These are phyloP conservation scores for Boloria selene DNA, from an alignment of 2,888 invertebrate species.

Conservation along the genomic window DNA sequence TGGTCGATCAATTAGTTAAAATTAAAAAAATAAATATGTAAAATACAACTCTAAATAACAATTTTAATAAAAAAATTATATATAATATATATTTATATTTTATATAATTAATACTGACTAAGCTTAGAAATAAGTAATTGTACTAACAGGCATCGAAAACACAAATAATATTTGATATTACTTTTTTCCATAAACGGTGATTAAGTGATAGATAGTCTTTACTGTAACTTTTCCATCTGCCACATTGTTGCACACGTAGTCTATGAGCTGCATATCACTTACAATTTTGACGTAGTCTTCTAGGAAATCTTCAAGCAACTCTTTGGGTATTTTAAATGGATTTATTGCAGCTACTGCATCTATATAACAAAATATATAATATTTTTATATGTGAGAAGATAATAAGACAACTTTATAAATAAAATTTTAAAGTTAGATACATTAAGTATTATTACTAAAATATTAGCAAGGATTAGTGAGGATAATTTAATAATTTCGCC, in stretches of 20 bases:
- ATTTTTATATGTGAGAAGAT: not conserved
- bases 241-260: constrained; percentile 60
- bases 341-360: constrained; percentile 83
- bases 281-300: constrained; percentile 78
- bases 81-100: too few species aligned
- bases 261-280: constrained; percentile 65
- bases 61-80: too few species aligned
- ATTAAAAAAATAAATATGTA: too few species aligned
- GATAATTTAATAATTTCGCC: too few species aligned
- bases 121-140: constrained; percentile 14
- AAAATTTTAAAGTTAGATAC: too few species aligned
- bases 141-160: constrained; percentile 15
- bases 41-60: not conserved
- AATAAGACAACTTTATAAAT: too few species aligned
- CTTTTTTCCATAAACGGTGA: constrained; percentile 45
- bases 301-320: constrained; percentile 50
- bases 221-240: constrained; percentile 56
- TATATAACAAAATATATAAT: constrained; percentile 51
- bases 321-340: constrained; percentile 53
- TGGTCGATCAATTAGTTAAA: too few species aligned
- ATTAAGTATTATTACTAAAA: too few species aligned
- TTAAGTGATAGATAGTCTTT: constrained; percentile 43
- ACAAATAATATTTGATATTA: constrained; percentile 17
- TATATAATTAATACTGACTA: too few species aligned
- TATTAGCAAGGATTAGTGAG: too few species aligned